Percentiles rank a stretch among this genome's conserved stretches.
These are phyloP conservation scores for Eupithecia pulchellata DNA, from an alignment of 2,888 invertebrate species.

Conservation along the genomic window DNA sequence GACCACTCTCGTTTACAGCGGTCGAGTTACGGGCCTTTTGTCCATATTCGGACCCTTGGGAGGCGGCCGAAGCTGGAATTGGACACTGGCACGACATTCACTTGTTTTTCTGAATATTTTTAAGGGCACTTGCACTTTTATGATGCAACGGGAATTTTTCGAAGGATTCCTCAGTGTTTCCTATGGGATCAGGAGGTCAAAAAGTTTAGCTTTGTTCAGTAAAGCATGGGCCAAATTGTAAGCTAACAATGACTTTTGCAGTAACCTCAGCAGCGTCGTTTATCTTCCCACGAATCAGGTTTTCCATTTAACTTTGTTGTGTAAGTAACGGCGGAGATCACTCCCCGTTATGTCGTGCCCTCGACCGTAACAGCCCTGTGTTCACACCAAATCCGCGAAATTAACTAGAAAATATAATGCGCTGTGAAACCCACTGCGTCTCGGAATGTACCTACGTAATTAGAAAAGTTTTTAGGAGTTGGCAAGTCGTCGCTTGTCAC, in stretches of 20 bases:
- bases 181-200: background rate
- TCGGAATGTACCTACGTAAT: constrained; percentile 78
- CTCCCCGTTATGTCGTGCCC: constrained; percentile 52
- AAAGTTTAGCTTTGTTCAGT: background rate
- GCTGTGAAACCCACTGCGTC: constrained; percentile 66
- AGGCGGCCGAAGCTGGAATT: constrained; percentile 40
- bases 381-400: constrained; percentile 74
- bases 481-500: constrained; percentile 78
- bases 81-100: constrained; percentile 25
- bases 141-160: background rate
- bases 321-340: constrained; percentile 60
- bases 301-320: constrained; percentile 69
- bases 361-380: constrained; percentile 46
- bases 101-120: constrained; percentile 32
- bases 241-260: constrained; percentile 21
- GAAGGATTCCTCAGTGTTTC: background rate
- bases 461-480: constrained; percentile 84
- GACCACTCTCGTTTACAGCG: constrained; percentile 69
- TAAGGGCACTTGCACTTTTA: constrained; percentile 10
- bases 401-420: constrained; percentile 80
- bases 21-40: constrained; percentile 55
- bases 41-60: constrained; percentile 52
- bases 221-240: constrained; percentile 8
- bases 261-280: constrained; percentile 41
- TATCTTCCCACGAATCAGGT: constrained; percentile 60